A percentile compares a stretch with the other conserved stretches of the same genome.
These are phyloP conservation scores for Alviniconcha strummeri DNA, from an alignment of 2,888 invertebrate species.

Conservation along the genomic window DNA sequence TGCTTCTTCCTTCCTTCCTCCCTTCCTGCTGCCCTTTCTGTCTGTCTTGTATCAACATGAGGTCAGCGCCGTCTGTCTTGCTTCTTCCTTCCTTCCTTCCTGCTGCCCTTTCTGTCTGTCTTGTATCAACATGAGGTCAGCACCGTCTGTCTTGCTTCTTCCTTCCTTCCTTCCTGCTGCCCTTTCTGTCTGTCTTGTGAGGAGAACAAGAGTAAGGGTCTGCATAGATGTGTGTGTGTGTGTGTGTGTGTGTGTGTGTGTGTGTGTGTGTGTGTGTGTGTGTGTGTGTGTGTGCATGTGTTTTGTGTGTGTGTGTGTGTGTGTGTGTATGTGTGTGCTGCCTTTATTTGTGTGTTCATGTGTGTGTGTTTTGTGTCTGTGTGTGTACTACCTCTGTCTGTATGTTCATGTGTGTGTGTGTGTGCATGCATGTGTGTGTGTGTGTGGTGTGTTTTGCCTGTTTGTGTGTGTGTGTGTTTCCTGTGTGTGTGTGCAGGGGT, in stretches of 20 bases:
- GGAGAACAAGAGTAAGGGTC: too few species aligned
- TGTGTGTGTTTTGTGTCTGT: too few species aligned
- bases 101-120: not conserved
- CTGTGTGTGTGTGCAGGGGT: not conserved
- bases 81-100: not conserved
- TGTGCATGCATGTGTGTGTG: not conserved
- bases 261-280: too few species aligned
- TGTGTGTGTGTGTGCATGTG: too few species aligned
- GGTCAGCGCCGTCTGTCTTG: constrained; percentile 45
- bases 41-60: constrained; percentile 60
- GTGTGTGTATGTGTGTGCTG: too few species aligned
- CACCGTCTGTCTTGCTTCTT: not conserved
- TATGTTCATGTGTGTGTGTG: not conserved
- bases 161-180: not conserved
- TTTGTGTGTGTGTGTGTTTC: not conserved
- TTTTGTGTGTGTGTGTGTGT: too few species aligned
- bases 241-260: too few species aligned
- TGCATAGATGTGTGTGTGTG: too few species aligned
- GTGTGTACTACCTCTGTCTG: not conserved
- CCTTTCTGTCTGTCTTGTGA: constrained; percentile 30
- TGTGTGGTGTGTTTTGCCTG: not conserved
- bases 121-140: too few species aligned
- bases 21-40: not conserved
- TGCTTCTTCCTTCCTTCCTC: not conserved
- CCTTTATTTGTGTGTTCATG: too few species aligned